Percentiles rank a stretch among this genome's conserved stretches.
Conservation (phyloP, 2,888 invertebrate species). For the Odontothrips loti region DNA sequence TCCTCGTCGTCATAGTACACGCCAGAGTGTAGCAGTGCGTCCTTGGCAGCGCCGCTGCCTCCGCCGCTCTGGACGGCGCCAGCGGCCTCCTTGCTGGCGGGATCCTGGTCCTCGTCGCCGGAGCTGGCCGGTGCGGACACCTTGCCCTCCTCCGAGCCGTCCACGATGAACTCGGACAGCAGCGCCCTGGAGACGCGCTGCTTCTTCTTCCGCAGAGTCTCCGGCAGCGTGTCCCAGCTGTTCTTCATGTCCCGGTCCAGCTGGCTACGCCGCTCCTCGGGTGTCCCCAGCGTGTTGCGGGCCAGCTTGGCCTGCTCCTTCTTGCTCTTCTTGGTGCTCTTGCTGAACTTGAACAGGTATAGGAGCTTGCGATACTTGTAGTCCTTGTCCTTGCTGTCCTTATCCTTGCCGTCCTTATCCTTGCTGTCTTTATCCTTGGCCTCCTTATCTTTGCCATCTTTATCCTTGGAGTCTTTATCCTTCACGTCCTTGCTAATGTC, state of each 20-base stretch:
- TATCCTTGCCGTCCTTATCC: too few relatives aligned
- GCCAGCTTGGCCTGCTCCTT: slow-evolving; percentile 28
- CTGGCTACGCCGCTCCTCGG: slow-evolving; percentile 32
- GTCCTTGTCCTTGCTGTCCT: slow-evolving; percentile 38
- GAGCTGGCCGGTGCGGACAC: background rate
- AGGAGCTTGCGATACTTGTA: slow-evolving; percentile 37
- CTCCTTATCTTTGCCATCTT: too few relatives aligned
- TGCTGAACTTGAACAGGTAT: slow-evolving; percentile 39
- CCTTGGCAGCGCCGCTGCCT: background rate
- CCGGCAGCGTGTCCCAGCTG: slow-evolving; percentile 45
- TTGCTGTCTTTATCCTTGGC: too few relatives aligned
- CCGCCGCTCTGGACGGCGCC: background rate
- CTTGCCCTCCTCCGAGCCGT: background rate
- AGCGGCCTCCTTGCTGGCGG: background rate
- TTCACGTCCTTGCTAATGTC: too few relatives aligned
- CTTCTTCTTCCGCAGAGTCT: slow-evolving; percentile 41
- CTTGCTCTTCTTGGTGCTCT: slow-evolving; percentile 30
- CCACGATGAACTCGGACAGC: slow-evolving; percentile 16
- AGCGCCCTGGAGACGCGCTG: slow-evolving; percentile 19
- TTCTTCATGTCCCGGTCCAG: slow-evolving; percentile 47
- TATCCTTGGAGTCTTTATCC: too few relatives aligned
- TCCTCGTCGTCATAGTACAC: slow-evolving; percentile 13
- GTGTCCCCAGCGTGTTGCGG: slow-evolving; percentile 9
- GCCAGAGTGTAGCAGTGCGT: background rate
- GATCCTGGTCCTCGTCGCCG: background rate